Base-by-base conservation (phyloP, 2,888 invertebrate genomes). In the Philopedon plagiatum region DNA sequence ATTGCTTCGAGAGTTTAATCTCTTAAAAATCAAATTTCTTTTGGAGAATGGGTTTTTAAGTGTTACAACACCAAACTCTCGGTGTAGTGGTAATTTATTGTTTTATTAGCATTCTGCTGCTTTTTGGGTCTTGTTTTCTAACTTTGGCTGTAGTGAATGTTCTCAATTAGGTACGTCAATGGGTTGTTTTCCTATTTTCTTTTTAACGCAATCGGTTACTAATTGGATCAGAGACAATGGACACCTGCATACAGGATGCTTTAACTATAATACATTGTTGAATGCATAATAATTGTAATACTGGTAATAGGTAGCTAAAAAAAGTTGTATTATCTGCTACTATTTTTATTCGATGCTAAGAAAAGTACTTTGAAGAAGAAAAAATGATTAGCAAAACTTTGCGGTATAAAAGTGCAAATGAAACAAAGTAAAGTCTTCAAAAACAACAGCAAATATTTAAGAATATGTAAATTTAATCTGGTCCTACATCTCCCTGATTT, bases 1-100 rank as follows among this genome's bases (percentile, higher is more conserved):
- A 51, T 34, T 58, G 58, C 18, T 57, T 58, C 23, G 32, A 61
- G 61, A 46, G n/a, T 46, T 46, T 46, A 44, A 61, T 61, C 32
- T 46, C 32, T 29, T 61, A 29, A 61, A 32, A 46, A 61, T 46
- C 32, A 46, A 46, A 61, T 46, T 61, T 29, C 32, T 46, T 46
- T 61, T 1, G 11, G 13, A 41, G 7, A 54, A 18, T 54, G n/a
- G 18, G 29, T 54, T 51, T 51, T 29, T 15, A 13, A 29, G 15
- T 54, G 18, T 54, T 46, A 23, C 46, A 46, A 19, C 21, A 46
- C 19, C n/a, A 46, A n/a, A 46, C 46, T 0, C 9, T 44, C 23
- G n/a, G 46, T 23, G 21, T 21, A 8, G 46, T 23, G 23, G 13
- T 46, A 23, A 46, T 46, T 46, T 46, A 46, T 46, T 21, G 46